Evolutionary conservation across 1,140 invertebrate genomes (phyloP).

Genomic region (Panonychus citri): DNA sequence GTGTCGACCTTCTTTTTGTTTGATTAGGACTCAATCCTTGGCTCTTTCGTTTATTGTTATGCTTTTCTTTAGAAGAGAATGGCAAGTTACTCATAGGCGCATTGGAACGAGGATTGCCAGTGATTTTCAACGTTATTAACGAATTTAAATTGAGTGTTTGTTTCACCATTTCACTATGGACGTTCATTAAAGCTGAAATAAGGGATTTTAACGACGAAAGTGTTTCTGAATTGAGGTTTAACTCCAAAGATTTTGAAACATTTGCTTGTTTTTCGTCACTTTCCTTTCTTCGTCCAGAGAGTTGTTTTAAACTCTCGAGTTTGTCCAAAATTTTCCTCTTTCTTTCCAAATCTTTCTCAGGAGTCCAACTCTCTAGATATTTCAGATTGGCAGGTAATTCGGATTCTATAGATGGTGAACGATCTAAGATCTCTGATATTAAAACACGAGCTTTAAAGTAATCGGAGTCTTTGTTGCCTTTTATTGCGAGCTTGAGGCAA

Average conservation of each 20-base stretch:
- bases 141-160: too few relatives aligned
- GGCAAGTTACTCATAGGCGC: too few relatives aligned
- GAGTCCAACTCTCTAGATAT: slow-evolving; percentile 5
- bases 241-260: neutral
- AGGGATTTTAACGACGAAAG: neutral
- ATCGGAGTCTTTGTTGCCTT: neutral
- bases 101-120: too few relatives aligned
- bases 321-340: neutral
- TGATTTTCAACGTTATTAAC: too few relatives aligned
- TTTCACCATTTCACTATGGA: too few relatives aligned
- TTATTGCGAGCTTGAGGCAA: slow-evolving; percentile 1
- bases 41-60: too few relatives aligned
- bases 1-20: too few relatives aligned
- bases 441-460: slow-evolving; percentile 2
- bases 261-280: neutral
- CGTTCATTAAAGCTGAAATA: neutral
- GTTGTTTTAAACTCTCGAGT: neutral
- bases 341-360: neutral
- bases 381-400: slow-evolving; percentile 3
- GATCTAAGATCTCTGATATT: slow-evolving; percentile 5
- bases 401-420: neutral
- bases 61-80: too few relatives aligned
- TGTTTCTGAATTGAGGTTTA: neutral
- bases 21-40: too few relatives aligned
- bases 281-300: neutral